These are phyloP conservation scores for Crotalus viridis DNA, from an alignment of 2,113 vertebrate genomes.

Conservation along the genomic window DNA sequence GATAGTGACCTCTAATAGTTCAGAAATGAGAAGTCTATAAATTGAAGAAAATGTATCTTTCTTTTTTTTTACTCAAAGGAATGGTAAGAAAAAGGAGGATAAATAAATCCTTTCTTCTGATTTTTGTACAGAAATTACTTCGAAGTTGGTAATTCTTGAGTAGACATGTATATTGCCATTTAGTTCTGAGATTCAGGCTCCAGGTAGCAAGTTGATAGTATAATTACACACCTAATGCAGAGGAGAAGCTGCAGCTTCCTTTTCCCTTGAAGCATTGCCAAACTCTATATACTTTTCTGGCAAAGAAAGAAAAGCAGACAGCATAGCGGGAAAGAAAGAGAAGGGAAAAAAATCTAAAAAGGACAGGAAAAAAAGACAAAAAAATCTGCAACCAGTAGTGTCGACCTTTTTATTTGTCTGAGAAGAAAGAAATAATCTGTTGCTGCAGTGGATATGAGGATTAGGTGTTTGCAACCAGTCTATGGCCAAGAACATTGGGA, in stretches of 20 bases:
- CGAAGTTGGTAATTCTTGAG: not conserved
- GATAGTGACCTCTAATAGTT: not conserved
- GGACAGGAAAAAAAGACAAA: too few species aligned
- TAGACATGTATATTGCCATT: not conserved
- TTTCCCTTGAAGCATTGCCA: not conserved
- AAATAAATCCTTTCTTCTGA: not conserved
- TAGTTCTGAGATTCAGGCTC: not conserved
- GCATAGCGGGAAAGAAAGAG: not conserved
- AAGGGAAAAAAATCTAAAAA: not conserved
- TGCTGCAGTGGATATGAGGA: not conserved
- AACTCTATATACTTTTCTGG: not conserved
- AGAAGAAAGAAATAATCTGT: not conserved
- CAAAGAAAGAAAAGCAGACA: not conserved
- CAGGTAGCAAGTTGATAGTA: not conserved
- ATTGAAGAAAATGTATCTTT: not conserved
- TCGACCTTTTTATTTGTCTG: not conserved
- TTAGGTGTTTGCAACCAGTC: not conserved
- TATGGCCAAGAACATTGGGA: not conserved
- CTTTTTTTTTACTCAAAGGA: not conserved
- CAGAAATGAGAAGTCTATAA: not conserved
- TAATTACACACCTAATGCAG: not conserved
- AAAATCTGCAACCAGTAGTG: not conserved
- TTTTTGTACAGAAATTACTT: not conserved
- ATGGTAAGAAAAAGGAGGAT: not conserved
- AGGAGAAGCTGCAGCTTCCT: not conserved